Conservation (phyloP, 2,888 invertebrate genomes). For the Liopterus haemorrhoidalis region DNA sequence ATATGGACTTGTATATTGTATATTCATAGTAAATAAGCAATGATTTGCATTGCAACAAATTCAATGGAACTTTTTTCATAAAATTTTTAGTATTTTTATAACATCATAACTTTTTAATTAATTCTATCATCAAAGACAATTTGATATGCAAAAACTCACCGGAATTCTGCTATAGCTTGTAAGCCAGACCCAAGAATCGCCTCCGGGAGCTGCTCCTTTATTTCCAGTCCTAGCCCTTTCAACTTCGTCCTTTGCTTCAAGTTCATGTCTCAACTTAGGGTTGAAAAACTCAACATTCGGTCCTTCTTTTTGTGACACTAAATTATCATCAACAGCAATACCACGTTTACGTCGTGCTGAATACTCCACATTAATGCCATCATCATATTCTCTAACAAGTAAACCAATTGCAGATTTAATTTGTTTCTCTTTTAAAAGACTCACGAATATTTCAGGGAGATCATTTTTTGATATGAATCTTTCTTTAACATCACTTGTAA, state of each 20-base stretch:
- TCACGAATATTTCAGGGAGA: constrained; percentile 37
- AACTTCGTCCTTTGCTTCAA: constrained; percentile 61
- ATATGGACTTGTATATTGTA: no score
- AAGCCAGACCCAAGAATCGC: constrained; percentile 79
- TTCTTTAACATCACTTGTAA: constrained; percentile 37
- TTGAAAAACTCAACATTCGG: constrained; percentile 69
- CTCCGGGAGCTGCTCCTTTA: constrained; percentile 64
- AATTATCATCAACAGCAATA: constrained; percentile 35
- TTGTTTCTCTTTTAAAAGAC: constrained; percentile 23
- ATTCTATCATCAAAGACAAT: no score
- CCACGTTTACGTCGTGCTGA: constrained; percentile 29
- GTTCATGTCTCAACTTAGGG: constrained; percentile 59
- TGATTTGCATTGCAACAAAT: no score
- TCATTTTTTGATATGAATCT: constrained; percentile 40
- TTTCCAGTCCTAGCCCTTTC: constrained; percentile 56
- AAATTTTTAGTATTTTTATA: no score
- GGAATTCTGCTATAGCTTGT: constrained; percentile 83
- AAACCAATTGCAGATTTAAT: constrained; percentile 3
- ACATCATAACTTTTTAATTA: no score
- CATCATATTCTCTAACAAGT: constrained; percentile 11
- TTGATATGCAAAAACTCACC: constrained; percentile 56
- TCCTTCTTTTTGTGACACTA: constrained; percentile 40
- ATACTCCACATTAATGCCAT: constrained; percentile 18
- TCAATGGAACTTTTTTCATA: no score
- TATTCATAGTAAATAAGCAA: no score